Conservation (phyloP, 2,797 vertebrate species). For the Scomberomorus guttatus region DNA sequence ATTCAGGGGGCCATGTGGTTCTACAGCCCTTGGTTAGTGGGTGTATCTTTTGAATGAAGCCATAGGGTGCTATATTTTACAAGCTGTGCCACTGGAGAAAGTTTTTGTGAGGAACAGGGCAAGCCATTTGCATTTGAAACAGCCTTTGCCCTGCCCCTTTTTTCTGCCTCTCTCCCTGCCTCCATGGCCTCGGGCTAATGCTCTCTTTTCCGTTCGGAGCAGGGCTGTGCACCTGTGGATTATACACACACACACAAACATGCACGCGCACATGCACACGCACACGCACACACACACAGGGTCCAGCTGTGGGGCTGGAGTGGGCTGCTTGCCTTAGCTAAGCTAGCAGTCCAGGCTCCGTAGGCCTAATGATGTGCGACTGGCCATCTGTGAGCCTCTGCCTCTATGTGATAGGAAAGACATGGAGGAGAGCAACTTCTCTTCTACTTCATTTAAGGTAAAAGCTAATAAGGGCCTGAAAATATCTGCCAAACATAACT, state of each 20-base stretch:
- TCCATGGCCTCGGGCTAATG: slow-evolving; percentile 82
- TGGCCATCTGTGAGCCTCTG: slow-evolving; percentile 75
- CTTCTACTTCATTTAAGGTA: slow-evolving; percentile 59
- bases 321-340: slow-evolving; percentile 59
- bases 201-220: slow-evolving; percentile 77
- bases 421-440: slow-evolving; percentile 55
- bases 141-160: slow-evolving; percentile 68
- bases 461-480: slow-evolving; percentile 47
- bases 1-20: slow-evolving; percentile 71
- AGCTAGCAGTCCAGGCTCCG: slow-evolving; percentile 50
- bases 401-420: slow-evolving; percentile 52
- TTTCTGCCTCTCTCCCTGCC: slow-evolving; percentile 74
- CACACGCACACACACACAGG: slow-evolving; percentile 32
- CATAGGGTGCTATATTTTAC: slow-evolving; percentile 82
- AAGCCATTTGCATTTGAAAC: slow-evolving; percentile 87
- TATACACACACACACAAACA: slow-evolving; percentile 38
- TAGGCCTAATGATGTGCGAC: slow-evolving; percentile 78
- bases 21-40: slow-evolving; percentile 74
- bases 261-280: slow-evolving; percentile 27
- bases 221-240: slow-evolving; percentile 85
- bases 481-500: slow-evolving; percentile 41
- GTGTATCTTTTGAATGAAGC: slow-evolving; percentile 81
- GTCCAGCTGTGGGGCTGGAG: slow-evolving; percentile 74
- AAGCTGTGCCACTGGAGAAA: slow-evolving; percentile 81
- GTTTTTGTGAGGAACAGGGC: slow-evolving; percentile 77